Conservation (phyloP, 2,888 invertebrate species). For the Drosophila paracracens region DNA sequence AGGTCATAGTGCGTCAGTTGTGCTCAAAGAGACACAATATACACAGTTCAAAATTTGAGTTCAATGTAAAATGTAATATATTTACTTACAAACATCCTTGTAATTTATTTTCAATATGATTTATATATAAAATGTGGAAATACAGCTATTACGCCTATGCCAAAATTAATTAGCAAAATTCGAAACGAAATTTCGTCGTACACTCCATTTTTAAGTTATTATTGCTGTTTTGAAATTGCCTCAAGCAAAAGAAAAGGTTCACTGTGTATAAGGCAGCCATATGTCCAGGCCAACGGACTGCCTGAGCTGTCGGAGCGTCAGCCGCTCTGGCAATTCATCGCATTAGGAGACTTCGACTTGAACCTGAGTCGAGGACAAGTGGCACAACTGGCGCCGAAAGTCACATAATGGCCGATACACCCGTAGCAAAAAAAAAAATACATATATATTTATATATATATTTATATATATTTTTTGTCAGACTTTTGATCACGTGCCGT, state of each 20-base stretch:
- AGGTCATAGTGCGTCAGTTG: constrained; percentile 47
- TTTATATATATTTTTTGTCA: constrained; percentile 18
- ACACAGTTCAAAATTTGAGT: neutral
- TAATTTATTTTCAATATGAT: neutral
- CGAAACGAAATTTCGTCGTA: neutral
- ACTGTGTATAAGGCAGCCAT: constrained; percentile 13
- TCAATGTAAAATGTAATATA: neutral
- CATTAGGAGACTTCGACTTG: constrained; percentile 38
- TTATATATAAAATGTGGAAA: neutral
- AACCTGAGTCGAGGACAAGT: constrained; percentile 39
- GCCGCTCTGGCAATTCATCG: constrained; percentile 45
- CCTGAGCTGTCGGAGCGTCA: constrained; percentile 22
- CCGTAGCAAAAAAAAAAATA: neutral
- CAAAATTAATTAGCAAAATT: neutral
- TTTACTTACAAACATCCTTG: neutral
- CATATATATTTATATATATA: constrained; percentile 1
- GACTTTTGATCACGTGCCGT: constrained; percentile 76
- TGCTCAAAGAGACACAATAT: constrained; percentile 10
- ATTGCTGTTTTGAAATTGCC: neutral
- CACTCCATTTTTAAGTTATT: neutral
- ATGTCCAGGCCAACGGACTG: constrained; percentile 29
- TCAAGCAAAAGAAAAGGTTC: neutral
- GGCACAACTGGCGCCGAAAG: constrained; percentile 44
- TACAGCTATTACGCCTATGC: neutral
- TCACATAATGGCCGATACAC: constrained; percentile 49